Conservation (phyloP, 2,113 vertebrate genomes). For the Megalops atlanticus region DNA sequence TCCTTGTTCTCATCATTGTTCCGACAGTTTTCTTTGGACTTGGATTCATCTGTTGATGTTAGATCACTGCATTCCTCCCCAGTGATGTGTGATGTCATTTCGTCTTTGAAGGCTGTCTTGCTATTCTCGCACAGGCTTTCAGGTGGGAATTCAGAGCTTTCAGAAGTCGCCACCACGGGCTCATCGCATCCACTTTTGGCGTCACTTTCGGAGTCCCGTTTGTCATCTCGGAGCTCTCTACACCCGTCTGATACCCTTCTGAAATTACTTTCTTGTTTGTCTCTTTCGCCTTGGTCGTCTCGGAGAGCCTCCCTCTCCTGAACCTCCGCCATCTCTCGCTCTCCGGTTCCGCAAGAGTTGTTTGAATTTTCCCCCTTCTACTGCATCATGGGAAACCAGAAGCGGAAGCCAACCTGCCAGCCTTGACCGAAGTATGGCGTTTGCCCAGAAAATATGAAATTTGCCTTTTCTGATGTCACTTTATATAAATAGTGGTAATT, state of each 20-base stretch:
- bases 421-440: too few species aligned
- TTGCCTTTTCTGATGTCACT: too few species aligned
- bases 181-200: background rate
- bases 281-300: background rate
- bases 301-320: background rate
- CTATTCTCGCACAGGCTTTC: background rate
- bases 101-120: background rate
- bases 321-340: constrained; percentile 19
- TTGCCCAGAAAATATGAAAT: too few species aligned
- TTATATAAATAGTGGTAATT: too few species aligned
- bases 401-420: constrained; percentile 1
- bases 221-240: background rate
- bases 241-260: background rate
- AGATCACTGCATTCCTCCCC: background rate
- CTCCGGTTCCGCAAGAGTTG: background rate
- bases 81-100: background rate
- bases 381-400: constrained; percentile 31
- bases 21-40: background rate
- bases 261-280: background rate
- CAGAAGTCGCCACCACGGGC: background rate
- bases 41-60: background rate
- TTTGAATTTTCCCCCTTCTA: constrained; percentile 26
- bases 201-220: background rate
- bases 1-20: constrained; percentile 7
- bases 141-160: background rate